phyloP scores from a whole-genome alignment of 92 coral and sea anemone species.

The Umimayanthus chanpuru region DNA sequence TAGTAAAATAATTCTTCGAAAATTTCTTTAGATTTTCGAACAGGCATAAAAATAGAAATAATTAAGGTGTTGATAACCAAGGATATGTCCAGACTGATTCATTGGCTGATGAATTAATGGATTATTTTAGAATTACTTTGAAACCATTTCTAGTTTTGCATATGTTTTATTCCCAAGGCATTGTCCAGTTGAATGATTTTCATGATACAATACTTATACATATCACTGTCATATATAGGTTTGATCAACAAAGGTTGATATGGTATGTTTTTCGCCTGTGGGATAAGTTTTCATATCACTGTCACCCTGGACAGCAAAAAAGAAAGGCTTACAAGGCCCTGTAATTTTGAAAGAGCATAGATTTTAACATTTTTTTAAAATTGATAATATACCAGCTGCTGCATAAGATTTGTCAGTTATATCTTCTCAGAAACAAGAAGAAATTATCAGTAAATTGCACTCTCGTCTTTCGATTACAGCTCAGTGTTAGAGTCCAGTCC shows the following conservation, averaged over 20 bases:
- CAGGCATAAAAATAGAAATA: too few relatives aligned
- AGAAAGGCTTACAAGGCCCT: neutral
- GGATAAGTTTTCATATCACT: too few relatives aligned
- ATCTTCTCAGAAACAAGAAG: neutral
- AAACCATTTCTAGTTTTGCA: slow-evolving; percentile 3
- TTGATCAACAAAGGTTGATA: too few relatives aligned
- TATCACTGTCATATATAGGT: neutral
- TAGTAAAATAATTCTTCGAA: neutral
- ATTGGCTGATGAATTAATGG: neutral
- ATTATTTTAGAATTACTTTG: neutral
- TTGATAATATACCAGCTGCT: slow-evolving; percentile 18
- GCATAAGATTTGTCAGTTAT: neutral
- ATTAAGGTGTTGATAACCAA: neutral
- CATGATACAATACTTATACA: neutral
- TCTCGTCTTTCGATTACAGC: neutral
- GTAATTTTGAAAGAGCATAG: neutral
- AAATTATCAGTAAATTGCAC: neutral
- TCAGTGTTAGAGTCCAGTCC: neutral
- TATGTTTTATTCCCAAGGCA: neutral
- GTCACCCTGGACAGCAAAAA: neutral
- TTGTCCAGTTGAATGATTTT: neutral
- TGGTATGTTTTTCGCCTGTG: too few relatives aligned
- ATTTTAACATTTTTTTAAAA: neutral
- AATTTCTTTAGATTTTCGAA: neutral
- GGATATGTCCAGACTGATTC: neutral